Percentiles rank a stretch among this genome's conserved stretches.
Evolutionary conservation across 2,113 vertebrate species (phyloP).

Genomic region (Struthio camelus): DNA sequence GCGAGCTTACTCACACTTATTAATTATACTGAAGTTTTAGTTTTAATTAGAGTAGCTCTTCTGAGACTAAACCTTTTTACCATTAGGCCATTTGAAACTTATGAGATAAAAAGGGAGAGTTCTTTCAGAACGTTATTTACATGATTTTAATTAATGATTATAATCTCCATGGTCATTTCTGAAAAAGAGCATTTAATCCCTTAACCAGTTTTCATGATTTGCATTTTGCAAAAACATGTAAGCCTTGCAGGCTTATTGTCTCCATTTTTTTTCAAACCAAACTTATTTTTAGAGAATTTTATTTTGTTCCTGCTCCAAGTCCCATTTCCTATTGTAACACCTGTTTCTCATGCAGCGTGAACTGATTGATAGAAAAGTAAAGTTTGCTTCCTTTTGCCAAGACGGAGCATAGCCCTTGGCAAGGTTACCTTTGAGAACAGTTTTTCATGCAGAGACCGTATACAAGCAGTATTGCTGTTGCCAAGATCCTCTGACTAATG

Average conservation of each 20-base stretch:
- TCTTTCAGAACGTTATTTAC: conserved; percentile 82
- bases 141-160: conserved; percentile 84
- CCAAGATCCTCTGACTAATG: conserved; percentile 80
- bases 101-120: conserved; percentile 74
- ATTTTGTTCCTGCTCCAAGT: conserved; percentile 69
- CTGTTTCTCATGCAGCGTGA: conserved; percentile 80
- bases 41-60: conserved; percentile 80
- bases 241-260: conserved; percentile 72
- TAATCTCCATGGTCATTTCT: conserved; percentile 81
- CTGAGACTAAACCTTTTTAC: conserved; percentile 77
- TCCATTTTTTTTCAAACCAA: conserved; percentile 40
- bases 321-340: conserved; percentile 73
- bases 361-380: conserved; percentile 77
- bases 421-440: conserved; percentile 85
- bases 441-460: conserved; percentile 78
- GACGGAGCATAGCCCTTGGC: conserved; percentile 80
- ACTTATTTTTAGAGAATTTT: conserved; percentile 71
- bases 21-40: conserved; percentile 75
- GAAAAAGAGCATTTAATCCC: conserved; percentile 79
- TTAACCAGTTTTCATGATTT: conserved; percentile 77
- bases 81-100: conserved; percentile 74
- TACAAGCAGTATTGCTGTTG: conserved; percentile 71
- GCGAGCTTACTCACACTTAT: conserved; percentile 60
- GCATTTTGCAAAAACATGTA: conserved; percentile 78
- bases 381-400: conserved; percentile 81